These are phyloP conservation scores for Agrenia bidenticulata DNA, from an alignment of 2,888 invertebrate genomes.

Conservation along the genomic window DNA sequence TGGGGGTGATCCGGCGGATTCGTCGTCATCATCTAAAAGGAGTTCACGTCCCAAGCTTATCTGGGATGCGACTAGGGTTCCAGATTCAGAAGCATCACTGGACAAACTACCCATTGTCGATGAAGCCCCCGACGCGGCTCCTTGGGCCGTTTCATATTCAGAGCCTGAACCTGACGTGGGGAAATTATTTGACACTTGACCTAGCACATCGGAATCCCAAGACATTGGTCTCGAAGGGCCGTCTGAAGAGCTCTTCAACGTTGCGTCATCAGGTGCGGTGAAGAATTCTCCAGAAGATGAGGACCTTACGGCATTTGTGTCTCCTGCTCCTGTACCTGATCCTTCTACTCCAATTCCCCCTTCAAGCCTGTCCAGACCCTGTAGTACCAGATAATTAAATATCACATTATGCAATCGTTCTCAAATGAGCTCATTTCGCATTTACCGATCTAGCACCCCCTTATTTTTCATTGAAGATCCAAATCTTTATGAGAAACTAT, in stretches of 20 bases:
- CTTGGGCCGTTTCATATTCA: constrained; percentile 50
- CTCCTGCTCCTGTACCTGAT: constrained; percentile 42
- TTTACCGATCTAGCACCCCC: too few species aligned
- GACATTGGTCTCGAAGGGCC: constrained; percentile 52
- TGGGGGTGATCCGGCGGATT: background rate
- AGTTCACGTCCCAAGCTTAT: constrained; percentile 76
- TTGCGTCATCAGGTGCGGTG: constrained; percentile 49
- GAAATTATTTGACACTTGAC: constrained; percentile 51
- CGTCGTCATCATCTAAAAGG: constrained; percentile 64
- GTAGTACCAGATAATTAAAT: background rate
- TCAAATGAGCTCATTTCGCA: too few species aligned
- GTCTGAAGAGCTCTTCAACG: constrained; percentile 46
- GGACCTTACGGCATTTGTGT: constrained; percentile 47
- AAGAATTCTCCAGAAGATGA: constrained; percentile 52
- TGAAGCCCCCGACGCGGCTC: constrained; percentile 43
- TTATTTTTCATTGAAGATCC: too few species aligned
- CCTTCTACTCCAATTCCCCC: constrained; percentile 9
- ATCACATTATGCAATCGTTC: background rate
- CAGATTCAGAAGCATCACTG: constrained; percentile 64
- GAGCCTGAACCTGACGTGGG: constrained; percentile 39
- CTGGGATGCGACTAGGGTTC: constrained; percentile 87
- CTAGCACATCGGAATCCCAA: constrained; percentile 51
- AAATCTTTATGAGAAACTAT: too few species aligned
- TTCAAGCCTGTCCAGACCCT: constrained; percentile 14
- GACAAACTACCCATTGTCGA: constrained; percentile 51